Percentiles rank a stretch among this genome's conserved stretches.
These are phyloP conservation scores for Holacanthella duospinosa DNA, from an alignment of 2,888 invertebrate genomes.

Conservation along the genomic window DNA sequence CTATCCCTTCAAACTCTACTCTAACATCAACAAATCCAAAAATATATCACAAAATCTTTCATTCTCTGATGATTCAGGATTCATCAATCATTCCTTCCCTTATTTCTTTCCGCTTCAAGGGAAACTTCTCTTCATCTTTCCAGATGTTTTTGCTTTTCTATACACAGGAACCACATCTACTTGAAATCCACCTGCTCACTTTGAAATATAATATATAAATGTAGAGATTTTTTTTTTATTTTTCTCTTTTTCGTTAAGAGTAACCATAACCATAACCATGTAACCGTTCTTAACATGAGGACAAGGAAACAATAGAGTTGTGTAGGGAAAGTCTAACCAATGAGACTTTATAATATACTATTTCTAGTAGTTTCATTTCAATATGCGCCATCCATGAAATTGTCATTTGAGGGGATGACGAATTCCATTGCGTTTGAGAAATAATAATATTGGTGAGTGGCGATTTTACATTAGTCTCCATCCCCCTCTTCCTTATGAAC, in stretches of 20 bases:
- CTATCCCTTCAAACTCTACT: no score
- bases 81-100: not conserved
- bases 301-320: no score
- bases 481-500: not conserved
- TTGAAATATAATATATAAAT: no score
- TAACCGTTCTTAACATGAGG: no score
- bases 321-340: no score
- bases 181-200: not conserved
- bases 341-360: no score
- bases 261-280: no score
- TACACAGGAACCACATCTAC: not conserved
- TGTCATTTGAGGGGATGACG: constrained; percentile 5
- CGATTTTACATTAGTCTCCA: not conserved
- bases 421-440: not conserved
- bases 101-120: not conserved
- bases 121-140: no score
- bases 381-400: constrained; percentile 3
- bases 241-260: no score
- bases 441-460: constrained; percentile 5
- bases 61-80: not conserved
- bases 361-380: not conserved
- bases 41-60: not conserved
- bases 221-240: not conserved
- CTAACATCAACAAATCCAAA: not conserved
- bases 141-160: no score